Evolutionary conservation across 2,797 vertebrate species (phyloP), one percentile per base, ranked within the genome.

Genomic region (Acanthurus tractus): DNA sequence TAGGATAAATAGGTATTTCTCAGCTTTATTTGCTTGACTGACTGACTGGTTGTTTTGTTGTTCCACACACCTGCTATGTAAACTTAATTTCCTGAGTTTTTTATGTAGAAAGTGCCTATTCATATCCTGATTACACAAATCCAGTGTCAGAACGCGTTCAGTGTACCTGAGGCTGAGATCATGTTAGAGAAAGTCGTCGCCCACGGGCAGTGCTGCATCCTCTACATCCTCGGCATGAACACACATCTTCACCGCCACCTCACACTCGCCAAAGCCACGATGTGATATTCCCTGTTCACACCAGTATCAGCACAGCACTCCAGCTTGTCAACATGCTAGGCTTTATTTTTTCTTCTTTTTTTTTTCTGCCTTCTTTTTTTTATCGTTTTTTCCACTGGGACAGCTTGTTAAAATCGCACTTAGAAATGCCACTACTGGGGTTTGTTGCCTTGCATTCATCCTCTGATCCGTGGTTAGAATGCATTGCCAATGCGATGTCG

Each of bases 101-200:
- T 79, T 90, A 95, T 94, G 95, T 96, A 94, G 96, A 96, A 96
- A 95, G 95, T 95, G 96, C 96, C 95, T 94, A 94, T 94, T 95
- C 94, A 93, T 95, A 94, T 95, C 92, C 90, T 82, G 87, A 93
- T 95, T 94, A 83, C 86, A 86, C 86, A 76, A 82, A 88, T 83
- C 81, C 86, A 77, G 82, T 89, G 84, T 92, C 84, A 87, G 86
- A 90, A 84, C 83, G 85, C 91, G 84, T 86, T 76, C 82, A 64
- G 74, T 78, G 76, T 86, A 88, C 78, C 81, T 77, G 77, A 89
- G 70, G 71, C 57, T 79, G 71, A 80, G 65, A 77, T 71, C 73
- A 36, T 68, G 65, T 68, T 52, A 75, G 77, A 77, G 63, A 66
- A 70, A 70, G 54, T 70, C 65, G 65, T 80, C 81, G 54, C 67